Evolutionary conservation across 2,888 invertebrate genomes (phyloP).

Genomic region (Blastobasis adustella): DNA sequence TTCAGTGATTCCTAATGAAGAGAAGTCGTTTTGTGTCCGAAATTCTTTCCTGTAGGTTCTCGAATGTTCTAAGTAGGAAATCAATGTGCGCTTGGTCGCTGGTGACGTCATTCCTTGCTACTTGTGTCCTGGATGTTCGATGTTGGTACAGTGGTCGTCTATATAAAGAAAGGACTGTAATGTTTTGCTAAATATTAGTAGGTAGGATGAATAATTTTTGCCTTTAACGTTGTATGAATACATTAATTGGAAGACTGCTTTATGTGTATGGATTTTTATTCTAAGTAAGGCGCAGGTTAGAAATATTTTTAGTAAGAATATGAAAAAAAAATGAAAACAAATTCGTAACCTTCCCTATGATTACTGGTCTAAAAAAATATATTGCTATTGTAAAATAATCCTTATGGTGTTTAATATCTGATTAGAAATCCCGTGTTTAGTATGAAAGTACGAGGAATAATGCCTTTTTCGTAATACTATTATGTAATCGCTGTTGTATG

Average conservation of each 20-base stretch:
- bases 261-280: not conserved
- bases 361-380: too few relatives aligned
- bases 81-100: conserved; percentile 66
- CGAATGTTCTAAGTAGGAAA: conserved; percentile 66
- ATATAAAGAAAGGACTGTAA: too few relatives aligned
- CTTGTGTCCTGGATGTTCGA: conserved; percentile 1
- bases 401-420: too few relatives aligned
- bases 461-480: too few relatives aligned
- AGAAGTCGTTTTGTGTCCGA: conserved; percentile 32
- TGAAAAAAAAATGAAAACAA: too few relatives aligned
- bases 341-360: too few relatives aligned
- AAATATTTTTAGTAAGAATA: too few relatives aligned
- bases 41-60: conserved; percentile 56
- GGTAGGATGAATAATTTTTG: conserved; percentile 1
- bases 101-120: conserved; percentile 9
- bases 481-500: too few relatives aligned
- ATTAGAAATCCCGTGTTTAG: too few relatives aligned
- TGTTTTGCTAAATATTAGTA: not conserved
- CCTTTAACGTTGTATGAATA: conserved; percentile 1
- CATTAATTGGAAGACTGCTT: not conserved
- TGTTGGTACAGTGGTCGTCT: conserved; percentile 1
- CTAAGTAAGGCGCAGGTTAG: not conserved
- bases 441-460: too few relatives aligned
- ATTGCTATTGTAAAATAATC: too few relatives aligned
- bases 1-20: conserved; percentile 46